Evolutionary conservation across 2,797 vertebrate species (phyloP).

Genomic region (Rhynchotus rufescens): DNA sequence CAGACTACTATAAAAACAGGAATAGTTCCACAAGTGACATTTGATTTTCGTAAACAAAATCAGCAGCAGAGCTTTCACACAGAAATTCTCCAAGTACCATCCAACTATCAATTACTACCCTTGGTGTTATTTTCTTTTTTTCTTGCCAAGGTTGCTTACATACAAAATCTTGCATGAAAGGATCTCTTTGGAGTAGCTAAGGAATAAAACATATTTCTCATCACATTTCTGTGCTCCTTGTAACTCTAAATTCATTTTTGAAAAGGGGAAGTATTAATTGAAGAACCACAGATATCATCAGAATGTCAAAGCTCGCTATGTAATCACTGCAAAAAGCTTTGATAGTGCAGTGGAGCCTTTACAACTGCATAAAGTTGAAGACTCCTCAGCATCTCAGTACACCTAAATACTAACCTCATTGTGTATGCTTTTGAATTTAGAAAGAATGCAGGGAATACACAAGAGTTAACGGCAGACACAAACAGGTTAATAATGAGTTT

Average conservation of each 20-base stretch:
- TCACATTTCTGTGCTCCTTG: neutral
- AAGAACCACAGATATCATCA: neutral
- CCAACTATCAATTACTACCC: neutral
- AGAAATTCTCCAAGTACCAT: neutral
- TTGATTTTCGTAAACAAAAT: neutral
- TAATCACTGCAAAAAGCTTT: neutral
- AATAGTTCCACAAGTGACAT: neutral
- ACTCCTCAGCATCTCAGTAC: neutral
- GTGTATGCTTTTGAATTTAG: neutral
- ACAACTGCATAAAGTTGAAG: neutral
- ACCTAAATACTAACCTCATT: neutral
- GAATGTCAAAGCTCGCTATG: neutral
- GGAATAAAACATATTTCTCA: neutral
- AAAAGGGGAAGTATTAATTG: neutral
- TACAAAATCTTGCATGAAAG: neutral
- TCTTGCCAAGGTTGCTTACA: neutral
- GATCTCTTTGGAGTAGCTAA: neutral
- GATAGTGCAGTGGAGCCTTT: neutral
- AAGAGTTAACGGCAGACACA: neutral
- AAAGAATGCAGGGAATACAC: neutral
- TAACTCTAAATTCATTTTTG: neutral
- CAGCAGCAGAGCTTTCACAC: neutral
- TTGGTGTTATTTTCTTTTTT: neutral
- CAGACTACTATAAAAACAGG: neutral
- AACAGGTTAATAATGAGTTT: neutral